A percentile compares a stretch with the other conserved stretches of the same genome.
Conservation (phyloP, 2,113 vertebrate genomes). For the Isichthys henryi region DNA sequence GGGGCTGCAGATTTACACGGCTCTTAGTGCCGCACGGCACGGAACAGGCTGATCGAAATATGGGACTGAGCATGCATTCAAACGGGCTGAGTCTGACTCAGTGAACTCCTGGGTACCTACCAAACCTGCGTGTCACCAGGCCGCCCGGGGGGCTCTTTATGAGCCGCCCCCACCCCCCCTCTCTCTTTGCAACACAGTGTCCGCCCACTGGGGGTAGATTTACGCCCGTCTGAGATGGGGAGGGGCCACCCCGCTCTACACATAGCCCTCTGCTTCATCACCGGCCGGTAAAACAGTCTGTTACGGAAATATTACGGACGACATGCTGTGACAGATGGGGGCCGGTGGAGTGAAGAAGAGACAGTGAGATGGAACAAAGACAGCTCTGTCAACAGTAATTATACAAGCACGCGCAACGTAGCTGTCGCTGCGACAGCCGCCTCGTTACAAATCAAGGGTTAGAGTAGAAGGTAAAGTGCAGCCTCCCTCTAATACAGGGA, state of each 20-base stretch:
- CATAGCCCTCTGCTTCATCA: not conserved
- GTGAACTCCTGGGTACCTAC: not conserved
- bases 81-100: not conserved
- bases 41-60: not conserved
- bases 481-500: not conserved
- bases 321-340: conserved; percentile 8
- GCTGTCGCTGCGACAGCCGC: not conserved
- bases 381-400: conserved; percentile 22
- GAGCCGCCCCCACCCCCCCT: not conserved
- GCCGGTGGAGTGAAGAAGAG: not conserved
- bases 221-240: not conserved
- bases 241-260: not conserved
- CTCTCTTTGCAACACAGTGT: not conserved
- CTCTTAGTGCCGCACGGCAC: not conserved
- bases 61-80: not conserved
- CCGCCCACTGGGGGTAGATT: not conserved
- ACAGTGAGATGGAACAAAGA: conserved; percentile 3
- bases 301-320: conserved; percentile 8
- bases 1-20: not conserved
- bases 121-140: not conserved
- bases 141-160: not conserved
- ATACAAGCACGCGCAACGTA: not conserved
- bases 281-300: not conserved
- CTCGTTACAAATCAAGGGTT: not conserved
- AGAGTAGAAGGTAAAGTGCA: not conserved